Evolutionary conservation across 2,113 vertebrate genomes (phyloP), one percentile per base, ranked within the genome.

Genomic region (Laticauda colubrina): DNA sequence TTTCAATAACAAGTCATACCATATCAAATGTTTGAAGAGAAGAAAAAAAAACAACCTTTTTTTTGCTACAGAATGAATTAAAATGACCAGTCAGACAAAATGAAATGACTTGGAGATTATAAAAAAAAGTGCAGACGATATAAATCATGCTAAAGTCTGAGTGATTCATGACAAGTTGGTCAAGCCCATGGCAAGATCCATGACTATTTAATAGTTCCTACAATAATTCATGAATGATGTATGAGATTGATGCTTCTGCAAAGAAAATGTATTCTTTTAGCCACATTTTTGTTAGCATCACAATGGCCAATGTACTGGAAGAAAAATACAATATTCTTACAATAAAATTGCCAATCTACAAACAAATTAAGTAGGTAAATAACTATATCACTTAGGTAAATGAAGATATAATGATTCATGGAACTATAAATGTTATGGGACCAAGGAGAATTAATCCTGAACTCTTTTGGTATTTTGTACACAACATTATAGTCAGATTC

Each of bases 341-440:
- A 3, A 61, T 12, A 93, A 89, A 95, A 91, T 89, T 81, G 93
- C 93, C 85, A 93, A 51, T 96, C 95, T 95, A 93, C 90, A 95
- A 94, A 94, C 86, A 91, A 6, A 59, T 93, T 93, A 96, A 94
- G 93, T 96, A 92, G 24, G 26, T 89, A 10, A 59, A 92, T 93
- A 95, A 94, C 92, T 96, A 92, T 26, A n/a, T 92, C 23, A 85
- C 81, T 94, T 92, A 95, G 94, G 88, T 88, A 94, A 3, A 14
- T 90, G 94, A 95, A 86, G 23, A 18, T 69, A 12, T 88, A 69
- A 54, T 43, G n/a, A 43, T 14, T 86, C 20, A 53, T 91, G 54
- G 56, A 43, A 14, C 39, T 59, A n/a, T 64, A 23, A 54, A 34
- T 53, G 29, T 11, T 14, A 34, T 39, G 34, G 48, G 18, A 43